A percentile compares a stretch with the other conserved stretches of the same genome.
Evolutionary conservation across 2,888 invertebrate species (phyloP).

Genomic region (Peribatodes rhomboidaria): DNA sequence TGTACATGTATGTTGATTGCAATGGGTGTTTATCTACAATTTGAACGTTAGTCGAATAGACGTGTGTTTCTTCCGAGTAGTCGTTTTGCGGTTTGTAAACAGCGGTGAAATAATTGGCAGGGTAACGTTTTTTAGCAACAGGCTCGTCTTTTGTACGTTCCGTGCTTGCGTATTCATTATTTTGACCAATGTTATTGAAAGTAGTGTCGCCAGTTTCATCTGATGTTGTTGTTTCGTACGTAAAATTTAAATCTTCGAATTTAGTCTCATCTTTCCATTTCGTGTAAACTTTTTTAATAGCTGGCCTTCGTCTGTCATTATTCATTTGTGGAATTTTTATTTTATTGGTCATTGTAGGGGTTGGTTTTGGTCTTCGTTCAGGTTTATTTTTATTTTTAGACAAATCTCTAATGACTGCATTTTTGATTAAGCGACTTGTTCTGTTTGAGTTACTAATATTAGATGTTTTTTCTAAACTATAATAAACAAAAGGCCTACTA

Average conservation of each 20-base stretch:
- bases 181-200: conserved; percentile 44
- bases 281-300: conserved; percentile 79
- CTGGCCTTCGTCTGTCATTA: conserved; percentile 60
- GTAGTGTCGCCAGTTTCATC: conserved; percentile 52
- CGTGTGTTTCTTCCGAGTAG: conserved; percentile 64
- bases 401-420: conserved; percentile 40
- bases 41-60: conserved; percentile 70
- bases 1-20: conserved; percentile 69
- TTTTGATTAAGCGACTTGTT: conserved; percentile 50
- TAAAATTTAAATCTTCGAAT: conserved; percentile 76
- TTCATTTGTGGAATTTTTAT: conserved; percentile 35
- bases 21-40: conserved; percentile 63
- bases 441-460: conserved; percentile 41
- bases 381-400: conserved; percentile 49
- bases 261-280: conserved; percentile 85
- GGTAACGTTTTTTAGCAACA: conserved; percentile 47
- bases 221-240: conserved; percentile 66
- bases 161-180: conserved; percentile 45
- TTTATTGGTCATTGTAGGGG: conserved; percentile 43
- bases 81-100: conserved; percentile 46
- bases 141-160: conserved; percentile 49
- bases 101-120: conserved; percentile 49
- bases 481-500: neutral
- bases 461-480: neutral
- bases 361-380: conserved; percentile 11